Evolutionary conservation across 2,113 vertebrate genomes (phyloP).

Genomic region (Hyaena hyaena): DNA sequence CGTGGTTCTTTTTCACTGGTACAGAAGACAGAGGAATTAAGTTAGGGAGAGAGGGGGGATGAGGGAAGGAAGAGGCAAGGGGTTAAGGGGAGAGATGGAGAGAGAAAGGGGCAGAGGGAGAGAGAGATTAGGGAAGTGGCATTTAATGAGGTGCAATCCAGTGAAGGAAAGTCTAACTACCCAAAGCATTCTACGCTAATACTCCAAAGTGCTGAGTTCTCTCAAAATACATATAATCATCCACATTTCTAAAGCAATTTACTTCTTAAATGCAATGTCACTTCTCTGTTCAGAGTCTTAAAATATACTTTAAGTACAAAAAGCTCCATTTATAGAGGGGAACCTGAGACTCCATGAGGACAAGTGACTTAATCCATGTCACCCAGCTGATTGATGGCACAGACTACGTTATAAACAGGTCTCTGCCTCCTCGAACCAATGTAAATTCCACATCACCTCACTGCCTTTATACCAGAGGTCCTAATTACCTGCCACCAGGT

Average conservation of each 20-base stretch:
- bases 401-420: background rate
- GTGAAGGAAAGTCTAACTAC: background rate
- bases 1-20: background rate
- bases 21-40: background rate
- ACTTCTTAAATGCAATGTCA: background rate
- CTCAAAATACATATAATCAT: conserved; percentile 1
- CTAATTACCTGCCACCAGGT: background rate
- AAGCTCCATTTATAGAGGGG: background rate
- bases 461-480: background rate
- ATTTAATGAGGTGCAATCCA: background rate
- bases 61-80: fast-evolving
- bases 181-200: background rate
- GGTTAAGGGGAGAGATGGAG: background rate
- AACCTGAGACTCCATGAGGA: background rate
- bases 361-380: background rate
- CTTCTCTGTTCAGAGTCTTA: background rate
- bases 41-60: background rate
- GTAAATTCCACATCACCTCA: background rate
- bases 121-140: background rate
- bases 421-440: background rate
- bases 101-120: no score
- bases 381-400: conserved; percentile 28
- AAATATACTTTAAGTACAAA: background rate
- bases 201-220: background rate
- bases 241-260: background rate